A percentile compares a stretch with the other conserved stretches of the same genome.
These are phyloP conservation scores for Eupelmus urozonus DNA, from an alignment of 2,888 invertebrate genomes.

Conservation along the genomic window DNA sequence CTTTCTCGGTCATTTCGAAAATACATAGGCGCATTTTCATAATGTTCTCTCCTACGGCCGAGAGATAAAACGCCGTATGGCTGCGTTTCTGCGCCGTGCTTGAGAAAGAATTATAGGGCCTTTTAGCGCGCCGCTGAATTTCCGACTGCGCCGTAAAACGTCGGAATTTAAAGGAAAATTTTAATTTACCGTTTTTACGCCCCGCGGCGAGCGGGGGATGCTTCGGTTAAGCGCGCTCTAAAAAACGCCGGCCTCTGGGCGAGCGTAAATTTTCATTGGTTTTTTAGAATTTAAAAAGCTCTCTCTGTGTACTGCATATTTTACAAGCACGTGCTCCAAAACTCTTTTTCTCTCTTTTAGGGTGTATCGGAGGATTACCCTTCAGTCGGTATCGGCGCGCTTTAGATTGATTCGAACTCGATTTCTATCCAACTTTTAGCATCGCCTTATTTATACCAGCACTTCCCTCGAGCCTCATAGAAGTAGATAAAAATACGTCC, in stretches of 20 bases:
- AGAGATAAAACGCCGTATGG: slow-evolving; percentile 6
- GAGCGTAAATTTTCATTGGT: not conserved
- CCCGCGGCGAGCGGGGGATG: not conserved
- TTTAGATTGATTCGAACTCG: too few species aligned
- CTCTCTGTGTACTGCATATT: too few species aligned
- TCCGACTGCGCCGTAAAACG: not conserved
- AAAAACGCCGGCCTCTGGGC: not conserved
- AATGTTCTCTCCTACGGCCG: slow-evolving; percentile 8
- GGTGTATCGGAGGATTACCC: too few species aligned
- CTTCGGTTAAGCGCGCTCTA: not conserved
- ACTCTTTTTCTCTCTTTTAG: too few species aligned
- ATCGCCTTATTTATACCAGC: too few species aligned
- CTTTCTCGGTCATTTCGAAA: slow-evolving; percentile 8
- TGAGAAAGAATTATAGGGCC: slow-evolving; percentile 44
- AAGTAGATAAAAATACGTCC: too few species aligned
- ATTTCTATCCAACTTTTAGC: too few species aligned
- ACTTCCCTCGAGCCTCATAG: too few species aligned
- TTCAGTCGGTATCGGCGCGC: too few species aligned
- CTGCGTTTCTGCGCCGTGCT: not conserved
- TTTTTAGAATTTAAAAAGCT: too few species aligned
- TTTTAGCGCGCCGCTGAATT: slow-evolving; percentile 38
- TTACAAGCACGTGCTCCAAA: too few species aligned
- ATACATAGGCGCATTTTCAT: slow-evolving; percentile 30
- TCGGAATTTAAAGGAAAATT: slow-evolving; percentile 10
- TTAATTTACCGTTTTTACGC: slow-evolving; percentile 16